Base-by-base conservation (phyloP, 2,888 invertebrate species). In the Allacma fusca region DNA sequence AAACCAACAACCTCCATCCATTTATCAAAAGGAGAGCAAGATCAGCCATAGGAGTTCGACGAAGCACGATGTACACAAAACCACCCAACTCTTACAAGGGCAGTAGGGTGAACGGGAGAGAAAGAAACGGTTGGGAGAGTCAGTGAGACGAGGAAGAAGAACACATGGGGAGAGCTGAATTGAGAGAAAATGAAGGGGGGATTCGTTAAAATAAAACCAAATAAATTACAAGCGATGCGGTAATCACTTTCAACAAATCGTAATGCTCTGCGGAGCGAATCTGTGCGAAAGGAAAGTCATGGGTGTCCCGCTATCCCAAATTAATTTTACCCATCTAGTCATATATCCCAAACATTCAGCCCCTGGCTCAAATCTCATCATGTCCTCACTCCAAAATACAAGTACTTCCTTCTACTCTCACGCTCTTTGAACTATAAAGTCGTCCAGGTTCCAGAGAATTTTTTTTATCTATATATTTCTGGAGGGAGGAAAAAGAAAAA, bases 201-300 rank as follows among this genome's bases (percentile, higher is more conserved):
- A 65, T 40, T 65, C 12, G 26, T 62, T 43, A 74, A 74, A 74
- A 74, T 74, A 74, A 74, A 59, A 74, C n/a, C 59, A 74, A 74
- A 74, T 74, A 74, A 74, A 74, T 74, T 74, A 74, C 44, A 64
- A 67, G 67, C 64, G 65, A 65, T 50, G 74, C 50, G 65, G 65
- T 62, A 64, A 24, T 65, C 74, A 74, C 65, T 65, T 65, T 43
- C 74, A 74, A 74, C 40, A 74, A 74, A 7, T 29, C 19, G 29
- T 23, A n/a, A 62, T 62, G 24, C 62, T 26, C 13, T 62, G 12
- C 24, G 7, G 9, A 24, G 62, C 13, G 23, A 26, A 26, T 26
- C 26, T 23, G 24, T 62, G 24, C 2, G 59, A 62, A 73, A 23
- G 26, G 40, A 34, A 59, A 62, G 43, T 73, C 73, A 29, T 73